Evolutionary conservation across 2,888 invertebrate genomes (phyloP).

Genomic region (Tiphia femorata): DNA sequence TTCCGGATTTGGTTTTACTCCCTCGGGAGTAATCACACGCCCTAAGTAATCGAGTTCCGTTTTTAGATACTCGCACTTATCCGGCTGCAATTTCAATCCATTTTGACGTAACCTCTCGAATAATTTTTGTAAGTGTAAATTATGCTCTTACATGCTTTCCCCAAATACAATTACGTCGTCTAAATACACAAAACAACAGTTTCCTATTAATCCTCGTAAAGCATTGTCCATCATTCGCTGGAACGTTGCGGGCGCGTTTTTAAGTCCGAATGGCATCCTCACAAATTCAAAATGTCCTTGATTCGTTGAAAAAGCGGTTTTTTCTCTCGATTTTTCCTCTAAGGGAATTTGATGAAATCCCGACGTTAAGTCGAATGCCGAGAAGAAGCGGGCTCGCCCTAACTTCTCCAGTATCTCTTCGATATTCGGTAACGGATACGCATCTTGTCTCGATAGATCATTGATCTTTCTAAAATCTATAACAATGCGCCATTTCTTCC

Average conservation of each 20-base stretch:
- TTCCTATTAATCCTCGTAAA: not conserved
- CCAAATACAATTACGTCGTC: constrained; percentile 12
- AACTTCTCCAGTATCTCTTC: not conserved
- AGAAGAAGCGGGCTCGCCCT: constrained; percentile 6
- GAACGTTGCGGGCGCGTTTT: too few relatives aligned
- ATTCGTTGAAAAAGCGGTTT: constrained; percentile 5
- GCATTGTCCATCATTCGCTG: constrained; percentile 7
- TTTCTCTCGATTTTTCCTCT: not conserved
- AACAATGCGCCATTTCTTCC: constrained; percentile 7
- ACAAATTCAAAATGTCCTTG: constrained; percentile 7
- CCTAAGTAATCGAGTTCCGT: constrained; percentile 9
- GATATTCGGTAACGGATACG: constrained; percentile 6
- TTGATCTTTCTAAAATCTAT: not conserved
- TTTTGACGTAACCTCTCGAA: not conserved
- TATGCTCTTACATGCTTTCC: not conserved
- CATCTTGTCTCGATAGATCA: constrained; percentile 9
- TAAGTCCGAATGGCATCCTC: too few relatives aligned
- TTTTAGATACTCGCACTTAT: constrained; percentile 15
- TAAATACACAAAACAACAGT: constrained; percentile 7
- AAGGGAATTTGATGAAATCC: too few relatives aligned
- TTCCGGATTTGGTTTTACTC: not conserved
- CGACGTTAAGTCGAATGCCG: constrained; percentile 4
- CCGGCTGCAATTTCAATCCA: too few relatives aligned
- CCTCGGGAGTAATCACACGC: constrained; percentile 3
- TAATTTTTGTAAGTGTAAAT: not conserved